Conservation (phyloP, 2,797 vertebrate species). For the Sebastes diaconus region DNA sequence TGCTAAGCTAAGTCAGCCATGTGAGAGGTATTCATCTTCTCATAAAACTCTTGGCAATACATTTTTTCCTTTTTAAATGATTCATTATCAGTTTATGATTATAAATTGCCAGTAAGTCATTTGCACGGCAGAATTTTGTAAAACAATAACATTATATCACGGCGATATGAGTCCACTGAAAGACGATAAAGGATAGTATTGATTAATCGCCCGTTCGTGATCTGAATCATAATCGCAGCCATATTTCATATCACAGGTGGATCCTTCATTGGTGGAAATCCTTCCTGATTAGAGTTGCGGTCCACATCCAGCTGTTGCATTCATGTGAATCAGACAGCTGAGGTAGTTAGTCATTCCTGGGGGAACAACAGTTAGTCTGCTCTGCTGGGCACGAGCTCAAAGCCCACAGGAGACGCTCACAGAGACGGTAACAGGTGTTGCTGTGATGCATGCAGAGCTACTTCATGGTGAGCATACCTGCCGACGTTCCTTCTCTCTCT, state of each 20-base stretch:
- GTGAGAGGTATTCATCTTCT: neutral
- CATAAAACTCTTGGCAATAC: neutral
- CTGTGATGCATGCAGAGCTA: constrained; percentile 61
- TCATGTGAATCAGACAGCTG: constrained; percentile 61
- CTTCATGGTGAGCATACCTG: constrained; percentile 59
- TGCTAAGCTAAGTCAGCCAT: neutral
- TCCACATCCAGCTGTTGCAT: constrained; percentile 70
- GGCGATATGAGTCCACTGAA: neutral
- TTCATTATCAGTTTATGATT: neutral
- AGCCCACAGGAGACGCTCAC: constrained; percentile 41
- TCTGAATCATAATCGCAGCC: neutral
- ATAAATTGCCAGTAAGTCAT: neutral
- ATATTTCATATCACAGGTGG: constrained; percentile 52
- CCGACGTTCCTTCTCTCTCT: constrained; percentile 16
- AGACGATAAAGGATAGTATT: neutral
- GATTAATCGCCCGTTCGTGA: neutral
- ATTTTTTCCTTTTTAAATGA: neutral
- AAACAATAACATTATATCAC: neutral
- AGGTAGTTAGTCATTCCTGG: constrained; percentile 67
- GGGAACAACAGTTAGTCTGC: constrained; percentile 65
- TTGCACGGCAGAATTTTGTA: neutral
- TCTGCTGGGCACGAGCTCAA: constrained; percentile 56
- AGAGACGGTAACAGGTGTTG: constrained; percentile 69
- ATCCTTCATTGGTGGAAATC: constrained; percentile 45
- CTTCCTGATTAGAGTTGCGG: constrained; percentile 58